These are phyloP conservation scores for Siderastrea siderea DNA, from an alignment of 92 coral and sea anemone species.

Conservation along the genomic window DNA sequence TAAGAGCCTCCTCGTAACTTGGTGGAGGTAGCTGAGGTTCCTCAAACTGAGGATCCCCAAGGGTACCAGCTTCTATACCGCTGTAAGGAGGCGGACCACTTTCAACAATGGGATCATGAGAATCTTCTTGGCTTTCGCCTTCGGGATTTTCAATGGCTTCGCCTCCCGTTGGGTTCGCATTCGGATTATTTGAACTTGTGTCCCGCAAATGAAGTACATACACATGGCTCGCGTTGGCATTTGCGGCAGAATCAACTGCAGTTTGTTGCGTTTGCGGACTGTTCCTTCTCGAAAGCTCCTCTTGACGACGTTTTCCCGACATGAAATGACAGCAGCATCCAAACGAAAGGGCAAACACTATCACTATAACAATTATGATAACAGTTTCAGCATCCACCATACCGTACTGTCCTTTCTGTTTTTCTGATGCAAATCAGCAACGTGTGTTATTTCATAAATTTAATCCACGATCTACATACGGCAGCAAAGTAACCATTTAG, in stretches of 20 bases:
- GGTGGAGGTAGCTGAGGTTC: constrained; percentile 34
- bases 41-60: background rate
- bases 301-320: background rate
- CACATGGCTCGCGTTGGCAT: background rate
- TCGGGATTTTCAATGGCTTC: background rate
- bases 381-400: constrained; percentile 7
- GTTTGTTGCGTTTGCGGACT: constrained; percentile 7
- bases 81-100: constrained; percentile 45
- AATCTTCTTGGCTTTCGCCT: background rate
- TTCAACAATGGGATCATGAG: constrained; percentile 21
- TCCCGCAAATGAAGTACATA: constrained; percentile 6
- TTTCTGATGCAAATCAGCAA: background rate
- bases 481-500: background rate
- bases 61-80: background rate
- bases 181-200: background rate
- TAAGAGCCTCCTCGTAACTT: constrained; percentile 39
- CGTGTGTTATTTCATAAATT: background rate
- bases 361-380: background rate
- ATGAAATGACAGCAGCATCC: constrained; percentile 21
- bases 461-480: background rate
- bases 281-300: background rate
- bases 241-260: background rate
- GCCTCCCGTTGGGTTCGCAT: background rate
- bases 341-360: background rate
- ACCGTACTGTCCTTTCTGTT: background rate